Conservation (phyloP, 2,797 vertebrate genomes). For the Clamator glandarius region DNA sequence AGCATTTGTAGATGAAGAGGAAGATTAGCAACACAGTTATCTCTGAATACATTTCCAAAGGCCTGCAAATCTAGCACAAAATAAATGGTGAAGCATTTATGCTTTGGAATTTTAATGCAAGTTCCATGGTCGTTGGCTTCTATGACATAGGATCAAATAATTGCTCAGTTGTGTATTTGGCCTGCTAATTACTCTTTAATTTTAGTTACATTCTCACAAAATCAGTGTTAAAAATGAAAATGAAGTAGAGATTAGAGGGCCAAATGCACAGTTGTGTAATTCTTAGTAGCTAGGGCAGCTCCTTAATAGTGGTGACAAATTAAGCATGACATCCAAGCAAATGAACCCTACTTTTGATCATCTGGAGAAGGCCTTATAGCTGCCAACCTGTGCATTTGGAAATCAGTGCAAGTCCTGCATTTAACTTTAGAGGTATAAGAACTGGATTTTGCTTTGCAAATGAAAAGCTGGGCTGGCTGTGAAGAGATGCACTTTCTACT, state of each 20-base stretch:
- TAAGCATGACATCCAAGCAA: conserved; percentile 35
- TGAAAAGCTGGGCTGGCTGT: background rate
- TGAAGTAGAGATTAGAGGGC: conserved; percentile 29
- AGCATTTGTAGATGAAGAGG: background rate
- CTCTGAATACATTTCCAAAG: background rate
- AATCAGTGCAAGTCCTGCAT: background rate
- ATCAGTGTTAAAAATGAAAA: conserved; percentile 68
- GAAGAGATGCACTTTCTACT: background rate
- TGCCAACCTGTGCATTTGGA: background rate
- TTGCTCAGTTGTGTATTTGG: conserved; percentile 13
- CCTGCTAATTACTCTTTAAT: conserved; percentile 63
- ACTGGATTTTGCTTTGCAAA: background rate
- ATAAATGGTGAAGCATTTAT: background rate
- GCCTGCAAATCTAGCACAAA: background rate
- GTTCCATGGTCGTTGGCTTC: background rate
- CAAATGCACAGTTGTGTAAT: conserved; percentile 43
- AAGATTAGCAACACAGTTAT: background rate
- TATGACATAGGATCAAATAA: background rate
- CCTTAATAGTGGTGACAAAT: conserved; percentile 43
- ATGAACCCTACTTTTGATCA: conserved; percentile 21
- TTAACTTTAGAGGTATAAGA: background rate
- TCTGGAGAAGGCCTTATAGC: background rate
- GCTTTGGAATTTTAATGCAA: background rate
- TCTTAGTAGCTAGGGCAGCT: conserved; percentile 3
- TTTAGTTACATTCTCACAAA: conserved; percentile 62